Base-by-base conservation (phyloP, 2,888 invertebrate species). In the Plemyria rubiginata region DNA sequence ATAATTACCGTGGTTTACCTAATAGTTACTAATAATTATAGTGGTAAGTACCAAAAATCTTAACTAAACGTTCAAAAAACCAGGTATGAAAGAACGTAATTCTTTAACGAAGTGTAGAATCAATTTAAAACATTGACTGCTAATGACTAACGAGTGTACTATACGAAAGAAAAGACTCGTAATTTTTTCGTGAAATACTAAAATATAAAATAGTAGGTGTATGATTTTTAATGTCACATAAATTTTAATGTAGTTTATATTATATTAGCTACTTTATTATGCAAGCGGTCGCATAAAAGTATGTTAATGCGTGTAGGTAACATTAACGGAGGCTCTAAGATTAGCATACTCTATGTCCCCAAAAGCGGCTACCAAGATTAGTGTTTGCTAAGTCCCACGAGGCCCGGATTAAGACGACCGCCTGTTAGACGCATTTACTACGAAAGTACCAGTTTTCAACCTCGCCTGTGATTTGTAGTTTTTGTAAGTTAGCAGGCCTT, bases 311-410 rank as follows among this genome's bases (percentile, higher is more conserved):
- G 40, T 54, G 53, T 54, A 49, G 29, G 59, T 29, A 54, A 54
- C 32, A 54, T 53, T 41, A 58, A 48, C 29, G 62, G 45, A 38
- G 49, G 49, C 13, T 71, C 71, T 70, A 32, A 15, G 22, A 40
- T 49, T 54, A 50, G 22, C 49, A 55, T 65, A 60, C 59, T 87
- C 86, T 84, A 45, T 81, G 59, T 49, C 48, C 68, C 67, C 64
- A 76, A 76, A 75, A 79, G 75, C 78, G 75, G 76, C 73, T 74
- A 77, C 77, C 76, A 80, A 85, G 86, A 88, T 88, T 87, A 86
- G 85, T 87, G 80, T 88, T 87, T 87, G 77, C 84, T 75, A 64
- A 84, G 77, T 77, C 71, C 74, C 80, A 74, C 77, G 76, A 76
- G 77, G 70, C 72, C 72, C 69, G 80, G 84, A 87, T 88, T 85